Conservation (phyloP, 1,140 invertebrate genomes). For the Cotesia typhae region DNA sequence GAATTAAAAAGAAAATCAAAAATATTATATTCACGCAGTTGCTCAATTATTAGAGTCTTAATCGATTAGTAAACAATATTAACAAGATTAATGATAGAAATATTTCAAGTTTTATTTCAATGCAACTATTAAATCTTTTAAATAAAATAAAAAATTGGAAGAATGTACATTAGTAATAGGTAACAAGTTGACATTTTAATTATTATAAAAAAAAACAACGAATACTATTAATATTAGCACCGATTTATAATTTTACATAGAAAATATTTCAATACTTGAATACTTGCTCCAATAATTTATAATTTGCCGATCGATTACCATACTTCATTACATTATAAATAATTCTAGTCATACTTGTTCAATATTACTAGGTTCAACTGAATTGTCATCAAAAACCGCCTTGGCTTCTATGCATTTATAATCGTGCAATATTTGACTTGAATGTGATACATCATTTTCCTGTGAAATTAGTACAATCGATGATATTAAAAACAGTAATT, state of each 20-base stretch:
- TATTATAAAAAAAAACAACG: not conserved
- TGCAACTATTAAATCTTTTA: not conserved
- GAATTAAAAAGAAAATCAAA: conserved; percentile 1
- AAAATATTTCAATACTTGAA: not conserved
- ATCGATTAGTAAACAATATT: not conserved
- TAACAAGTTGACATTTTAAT: not conserved
- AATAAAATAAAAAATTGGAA: not conserved
- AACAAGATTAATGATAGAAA: not conserved
- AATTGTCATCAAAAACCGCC: too few relatives aligned
- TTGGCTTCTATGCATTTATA: too few relatives aligned
- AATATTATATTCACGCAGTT: not conserved
- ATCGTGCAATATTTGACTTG: too few relatives aligned
- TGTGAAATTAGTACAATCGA: not conserved
- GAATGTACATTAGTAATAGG: not conserved
- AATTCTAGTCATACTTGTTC: conserved; percentile 1
- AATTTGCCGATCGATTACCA: conserved; percentile 1
- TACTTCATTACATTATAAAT: conserved; percentile 5
- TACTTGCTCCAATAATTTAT: not conserved
- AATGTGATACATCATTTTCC: not conserved
- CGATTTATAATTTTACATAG: too few relatives aligned
- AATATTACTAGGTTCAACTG: not conserved
- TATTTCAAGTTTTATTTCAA: not conserved
- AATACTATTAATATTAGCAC: not conserved
- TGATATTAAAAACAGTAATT: not conserved
- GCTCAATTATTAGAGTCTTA: conserved; percentile 1